These are phyloP conservation scores for Lates calcarifer DNA, from an alignment of 2,113 vertebrate genomes.

Conservation along the genomic window DNA sequence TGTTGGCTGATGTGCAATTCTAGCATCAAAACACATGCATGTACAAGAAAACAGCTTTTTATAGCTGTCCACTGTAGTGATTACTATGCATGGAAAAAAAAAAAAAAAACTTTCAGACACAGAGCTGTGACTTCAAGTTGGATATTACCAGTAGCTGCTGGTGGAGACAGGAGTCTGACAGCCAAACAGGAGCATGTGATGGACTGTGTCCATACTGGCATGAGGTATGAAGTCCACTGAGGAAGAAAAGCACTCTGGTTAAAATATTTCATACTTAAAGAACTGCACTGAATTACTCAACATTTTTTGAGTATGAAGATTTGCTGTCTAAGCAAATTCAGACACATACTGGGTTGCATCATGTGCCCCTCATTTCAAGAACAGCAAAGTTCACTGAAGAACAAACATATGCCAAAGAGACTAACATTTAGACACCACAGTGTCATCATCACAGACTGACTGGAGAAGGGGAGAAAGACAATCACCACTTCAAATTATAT, in stretches of 20 bases:
- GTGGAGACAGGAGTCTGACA: constrained; percentile 91
- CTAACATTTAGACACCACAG: too few species aligned
- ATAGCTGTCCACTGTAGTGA: too few species aligned
- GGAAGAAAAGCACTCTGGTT: constrained; percentile 63
- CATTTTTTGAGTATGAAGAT: neutral
- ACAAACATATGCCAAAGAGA: too few species aligned
- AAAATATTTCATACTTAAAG: constrained; percentile 1
- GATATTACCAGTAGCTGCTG: constrained; percentile 91
- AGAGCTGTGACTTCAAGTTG: neutral
- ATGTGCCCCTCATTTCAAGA: neutral
- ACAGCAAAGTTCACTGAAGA: too few species aligned
- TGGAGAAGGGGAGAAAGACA: too few species aligned
- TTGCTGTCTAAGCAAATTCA: neutral
- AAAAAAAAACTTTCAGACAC: neutral
- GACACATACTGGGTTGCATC: neutral
- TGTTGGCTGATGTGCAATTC: too few species aligned
- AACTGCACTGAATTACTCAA: neutral
- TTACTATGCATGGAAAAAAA: too few species aligned
- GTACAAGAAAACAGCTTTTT: too few species aligned
- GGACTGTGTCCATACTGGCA: constrained; percentile 96
- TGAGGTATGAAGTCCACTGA: constrained; percentile 96
- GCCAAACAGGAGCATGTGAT: constrained; percentile 97
- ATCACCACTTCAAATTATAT: too few species aligned
- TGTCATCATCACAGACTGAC: too few species aligned
- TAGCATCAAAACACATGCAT: too few species aligned